phyloP scores from a whole-genome alignment of 1,140 invertebrate species.

The Caenorhabditis tropicalis region DNA sequence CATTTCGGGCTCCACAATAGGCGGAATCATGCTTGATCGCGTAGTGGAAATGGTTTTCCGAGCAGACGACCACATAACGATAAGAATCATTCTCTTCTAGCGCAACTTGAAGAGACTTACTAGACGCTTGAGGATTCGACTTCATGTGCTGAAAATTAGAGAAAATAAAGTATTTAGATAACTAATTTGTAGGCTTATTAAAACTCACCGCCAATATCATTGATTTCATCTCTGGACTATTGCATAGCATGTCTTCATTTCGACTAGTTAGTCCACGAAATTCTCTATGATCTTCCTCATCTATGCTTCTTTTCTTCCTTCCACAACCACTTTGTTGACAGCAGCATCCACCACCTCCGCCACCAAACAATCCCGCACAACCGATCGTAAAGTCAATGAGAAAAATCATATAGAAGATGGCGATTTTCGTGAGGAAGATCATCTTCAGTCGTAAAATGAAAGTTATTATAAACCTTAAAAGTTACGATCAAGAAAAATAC shows the following conservation, averaged over 20 bases:
- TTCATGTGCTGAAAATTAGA: constrained; percentile 2
- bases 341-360: constrained; percentile 23
- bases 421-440: background rate
- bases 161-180: background rate
- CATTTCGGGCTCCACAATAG: constrained; percentile 11
- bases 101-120: background rate
- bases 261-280: background rate
- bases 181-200: background rate
- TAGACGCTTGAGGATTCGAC: background rate
- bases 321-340: constrained; percentile 21
- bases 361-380: constrained; percentile 2
- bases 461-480: background rate
- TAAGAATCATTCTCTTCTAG: background rate
- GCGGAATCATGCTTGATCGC: constrained; percentile 2
- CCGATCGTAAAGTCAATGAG: background rate
- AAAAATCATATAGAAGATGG: background rate
- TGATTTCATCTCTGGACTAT: constrained; percentile 7
- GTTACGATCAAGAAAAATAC: too few species aligned
- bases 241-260: background rate
- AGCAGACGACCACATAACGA: constrained; percentile 2
- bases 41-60: background rate
- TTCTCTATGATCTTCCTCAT: background rate
- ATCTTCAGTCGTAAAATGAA: background rate
- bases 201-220: constrained; percentile 6
- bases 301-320: constrained; percentile 12